These are phyloP conservation scores for Pemphredon lugubris DNA, from an alignment of 2,888 invertebrate genomes.

Conservation along the genomic window DNA sequence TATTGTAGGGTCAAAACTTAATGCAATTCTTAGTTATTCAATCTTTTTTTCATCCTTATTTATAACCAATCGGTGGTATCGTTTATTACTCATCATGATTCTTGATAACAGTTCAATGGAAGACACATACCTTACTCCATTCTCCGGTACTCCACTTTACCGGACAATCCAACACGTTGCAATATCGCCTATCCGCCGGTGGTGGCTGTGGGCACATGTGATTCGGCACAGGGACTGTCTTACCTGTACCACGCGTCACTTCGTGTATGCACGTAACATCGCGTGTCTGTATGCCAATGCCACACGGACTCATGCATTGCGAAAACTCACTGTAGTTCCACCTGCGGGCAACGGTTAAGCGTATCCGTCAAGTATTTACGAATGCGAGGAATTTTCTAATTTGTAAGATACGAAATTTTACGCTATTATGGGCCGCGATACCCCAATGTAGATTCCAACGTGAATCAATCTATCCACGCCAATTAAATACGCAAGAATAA, in stretches of 20 bases:
- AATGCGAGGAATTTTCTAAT: not conserved
- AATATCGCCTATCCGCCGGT: slow-evolving; percentile 93
- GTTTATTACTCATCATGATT: too few species aligned
- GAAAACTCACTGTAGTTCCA: slow-evolving; percentile 96
- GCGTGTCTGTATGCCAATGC: slow-evolving; percentile 95
- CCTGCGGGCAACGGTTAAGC: slow-evolving; percentile 75
- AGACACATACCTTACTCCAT: slow-evolving; percentile 89
- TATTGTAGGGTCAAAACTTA: too few species aligned
- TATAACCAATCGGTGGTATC: too few species aligned
- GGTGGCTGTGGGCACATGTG: slow-evolving; percentile 96
- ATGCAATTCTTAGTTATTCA: too few species aligned
- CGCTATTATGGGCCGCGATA: too few species aligned
- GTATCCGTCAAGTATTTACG: not conserved
- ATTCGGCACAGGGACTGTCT: slow-evolving; percentile 95
- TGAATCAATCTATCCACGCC: too few species aligned
- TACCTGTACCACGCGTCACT: slow-evolving; percentile 92
- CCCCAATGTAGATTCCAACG: too few species aligned
- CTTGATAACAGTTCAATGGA: too few species aligned
- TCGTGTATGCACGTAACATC: slow-evolving; percentile 94
- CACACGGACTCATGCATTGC: slow-evolving; percentile 95
- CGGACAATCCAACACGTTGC: slow-evolving; percentile 96
- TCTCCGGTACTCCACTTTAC: slow-evolving; percentile 93
- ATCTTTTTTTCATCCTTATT: too few species aligned
- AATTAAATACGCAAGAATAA: too few species aligned
- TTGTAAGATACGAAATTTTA: too few species aligned